Percentiles rank a stretch among this genome's conserved stretches.
Evolutionary conservation across 1,140 invertebrate species (phyloP).

Genomic region (Watersipora subatra): DNA sequence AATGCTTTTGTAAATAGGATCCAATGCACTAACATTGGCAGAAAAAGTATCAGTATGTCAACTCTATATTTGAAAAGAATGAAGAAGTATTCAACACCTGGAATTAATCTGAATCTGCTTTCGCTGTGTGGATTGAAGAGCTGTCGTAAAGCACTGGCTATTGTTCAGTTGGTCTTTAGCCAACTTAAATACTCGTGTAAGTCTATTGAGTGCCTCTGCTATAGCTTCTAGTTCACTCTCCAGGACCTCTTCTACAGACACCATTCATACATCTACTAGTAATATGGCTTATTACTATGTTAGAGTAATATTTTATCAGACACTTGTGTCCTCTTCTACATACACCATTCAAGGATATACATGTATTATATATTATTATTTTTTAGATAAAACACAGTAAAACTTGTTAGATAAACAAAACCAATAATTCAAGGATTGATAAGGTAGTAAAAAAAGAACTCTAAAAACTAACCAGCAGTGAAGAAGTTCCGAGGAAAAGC

Average conservation of each 20-base stretch:
- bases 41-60: background rate
- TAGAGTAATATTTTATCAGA: no score
- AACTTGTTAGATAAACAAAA: background rate
- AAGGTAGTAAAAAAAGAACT: no score
- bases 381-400: background rate
- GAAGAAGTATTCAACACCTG: background rate
- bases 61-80: background rate
- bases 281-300: no score
- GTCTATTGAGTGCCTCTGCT: background rate
- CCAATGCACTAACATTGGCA: background rate
- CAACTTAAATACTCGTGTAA: background rate
- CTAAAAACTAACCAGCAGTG: no score
- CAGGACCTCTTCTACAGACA: background rate
- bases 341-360: background rate
- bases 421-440: no score
- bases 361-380: no score
- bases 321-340: background rate
- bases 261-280: no score
- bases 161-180: background rate
- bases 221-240: background rate
- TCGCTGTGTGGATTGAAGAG: background rate
- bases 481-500: no score
- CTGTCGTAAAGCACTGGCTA: background rate
- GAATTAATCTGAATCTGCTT: background rate
- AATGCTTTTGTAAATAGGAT: background rate